Conservation (phyloP, 2,797 vertebrate species). For the Catamblyrhynchus diadema region DNA sequence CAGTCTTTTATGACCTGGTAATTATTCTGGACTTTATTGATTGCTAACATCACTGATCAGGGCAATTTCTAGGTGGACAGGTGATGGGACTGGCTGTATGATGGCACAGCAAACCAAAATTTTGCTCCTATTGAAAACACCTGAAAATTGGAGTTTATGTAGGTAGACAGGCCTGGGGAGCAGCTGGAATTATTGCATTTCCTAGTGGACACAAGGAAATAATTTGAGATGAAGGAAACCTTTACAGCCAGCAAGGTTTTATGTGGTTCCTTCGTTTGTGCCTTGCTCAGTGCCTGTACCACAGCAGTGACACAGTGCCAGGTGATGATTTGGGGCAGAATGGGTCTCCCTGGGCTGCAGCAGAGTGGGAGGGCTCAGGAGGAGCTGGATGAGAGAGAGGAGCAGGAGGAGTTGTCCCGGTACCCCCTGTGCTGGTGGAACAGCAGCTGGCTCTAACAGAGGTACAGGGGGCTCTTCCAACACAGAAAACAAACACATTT, state of each 20-base stretch:
- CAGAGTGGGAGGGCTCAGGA: fast-evolving
- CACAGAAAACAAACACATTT: not conserved
- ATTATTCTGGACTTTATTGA: not conserved
- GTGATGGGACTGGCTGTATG: not conserved
- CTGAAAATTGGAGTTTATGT: not conserved
- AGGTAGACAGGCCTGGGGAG: not conserved
- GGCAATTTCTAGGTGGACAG: not conserved
- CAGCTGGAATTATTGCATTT: not conserved
- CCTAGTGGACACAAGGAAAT: not conserved
- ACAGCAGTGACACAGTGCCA: fast-evolving
- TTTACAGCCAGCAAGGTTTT: not conserved
- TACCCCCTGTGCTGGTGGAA: fast-evolving
- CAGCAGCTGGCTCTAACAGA: not conserved
- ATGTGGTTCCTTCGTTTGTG: not conserved
- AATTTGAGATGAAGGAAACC: not conserved
- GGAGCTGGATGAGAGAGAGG: not conserved
- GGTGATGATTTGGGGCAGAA: not conserved
- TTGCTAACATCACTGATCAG: not conserved
- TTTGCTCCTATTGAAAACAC: not conserved
- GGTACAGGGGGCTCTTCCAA: not conserved
- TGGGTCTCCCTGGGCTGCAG: not conserved
- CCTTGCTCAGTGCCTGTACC: no score
- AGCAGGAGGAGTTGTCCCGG: not conserved
- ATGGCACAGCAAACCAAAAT: not conserved
- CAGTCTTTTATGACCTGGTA: not conserved